Base-by-base conservation (phyloP, 92 coral and sea anemone genomes). In the Umimayanthus chanpuru region DNA sequence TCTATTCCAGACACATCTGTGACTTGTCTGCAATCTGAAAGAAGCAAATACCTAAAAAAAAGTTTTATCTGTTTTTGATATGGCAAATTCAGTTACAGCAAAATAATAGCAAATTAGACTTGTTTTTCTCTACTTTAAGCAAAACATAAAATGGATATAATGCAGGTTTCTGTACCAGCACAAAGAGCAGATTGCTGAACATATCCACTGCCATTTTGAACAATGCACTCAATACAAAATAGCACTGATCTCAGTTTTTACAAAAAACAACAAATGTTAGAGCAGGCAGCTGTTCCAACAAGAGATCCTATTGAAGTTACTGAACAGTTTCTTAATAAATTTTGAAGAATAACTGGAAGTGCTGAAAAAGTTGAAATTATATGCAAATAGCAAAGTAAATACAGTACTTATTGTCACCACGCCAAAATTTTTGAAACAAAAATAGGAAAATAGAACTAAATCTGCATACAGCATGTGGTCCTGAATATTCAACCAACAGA, bases 401-500 rank as follows among this genome's bases (percentile, higher is more conserved):
- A 9, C 30, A 16, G 18, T 77, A 9, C 30, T 20, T 53, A 28
- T 10, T 18, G 11, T 53, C 4, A 30, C 68, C 61, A 58, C 16
- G 68, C 7, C 28, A 9, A 14, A 58, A 10, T 56, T 55, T 55
- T 25, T 23, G 4, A 18, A 30, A 16, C 68, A 61, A 61, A 61
- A 61, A 18, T 21, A 61, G 25, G 26, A 61, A 28, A 55, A 55
- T 29, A 29, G 68, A 55, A 6, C 5, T 30, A 29, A 44, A 47
- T 21, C 50, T 16, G 26, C 30, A 25, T 9, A 83, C 38, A 50
- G 81, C 21, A 44, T n/a, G 8, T 49, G 53, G 16, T 40, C 79
- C 25, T 18, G 53, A 75, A 36, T 39, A 75, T 36, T 78, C 65
- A 12, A 53, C 82, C 82, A 78, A 29, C 65, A 49, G 82, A 78